Evolutionary conservation across 2,888 invertebrate genomes (phyloP).

Genomic region (Alentia gelatinosa): DNA sequence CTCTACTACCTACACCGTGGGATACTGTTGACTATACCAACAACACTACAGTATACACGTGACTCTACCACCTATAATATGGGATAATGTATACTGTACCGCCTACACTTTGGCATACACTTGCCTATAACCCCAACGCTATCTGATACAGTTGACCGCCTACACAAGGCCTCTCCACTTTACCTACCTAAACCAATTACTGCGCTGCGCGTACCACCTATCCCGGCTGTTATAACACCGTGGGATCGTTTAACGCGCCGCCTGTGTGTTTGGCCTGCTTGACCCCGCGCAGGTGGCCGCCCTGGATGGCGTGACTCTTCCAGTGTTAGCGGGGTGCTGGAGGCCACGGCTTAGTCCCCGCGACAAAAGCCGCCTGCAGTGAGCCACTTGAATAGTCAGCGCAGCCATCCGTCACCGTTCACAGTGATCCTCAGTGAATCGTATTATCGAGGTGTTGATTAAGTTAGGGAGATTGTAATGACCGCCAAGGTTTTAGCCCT

Average conservation of each 20-base stretch:
- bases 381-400: background rate
- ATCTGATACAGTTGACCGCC: too few species aligned
- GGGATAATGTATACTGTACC: too few species aligned
- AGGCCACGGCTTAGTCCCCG: background rate
- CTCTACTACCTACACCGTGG: too few species aligned
- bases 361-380: background rate
- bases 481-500: background rate
- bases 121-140: too few species aligned
- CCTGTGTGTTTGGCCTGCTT: background rate
- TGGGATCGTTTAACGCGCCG: background rate
- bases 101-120: too few species aligned
- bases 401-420: background rate
- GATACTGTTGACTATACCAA: too few species aligned
- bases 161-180: too few species aligned
- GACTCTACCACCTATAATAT: too few species aligned
- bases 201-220: background rate
- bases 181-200: background rate
- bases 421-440: background rate
- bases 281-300: background rate
- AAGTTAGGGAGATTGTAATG: constrained; percentile 26
- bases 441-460: background rate
- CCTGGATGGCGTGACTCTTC: too few species aligned
- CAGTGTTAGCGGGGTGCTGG: background rate
- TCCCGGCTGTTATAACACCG: background rate
- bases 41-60: too few species aligned